Evolutionary conservation across 2,888 invertebrate species (phyloP).

Genomic region (Hydropsyche betteni): DNA sequence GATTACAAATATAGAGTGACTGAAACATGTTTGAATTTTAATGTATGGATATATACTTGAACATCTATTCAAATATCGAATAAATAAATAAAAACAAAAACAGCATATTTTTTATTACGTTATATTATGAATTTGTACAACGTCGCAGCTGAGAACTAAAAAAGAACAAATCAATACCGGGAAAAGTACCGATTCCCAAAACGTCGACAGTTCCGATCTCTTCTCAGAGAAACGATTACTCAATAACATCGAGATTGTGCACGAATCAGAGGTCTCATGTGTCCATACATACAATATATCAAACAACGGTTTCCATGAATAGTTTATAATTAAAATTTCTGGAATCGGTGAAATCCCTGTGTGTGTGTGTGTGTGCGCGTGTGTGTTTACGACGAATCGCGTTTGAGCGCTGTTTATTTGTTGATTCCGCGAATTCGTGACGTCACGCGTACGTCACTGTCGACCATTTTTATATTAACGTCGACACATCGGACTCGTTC

Average conservation of each 20-base stretch:
- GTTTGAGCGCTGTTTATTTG: constrained; percentile 24
- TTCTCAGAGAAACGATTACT: too few species aligned
- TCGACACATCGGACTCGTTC: background rate
- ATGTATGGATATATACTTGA: constrained; percentile 26
- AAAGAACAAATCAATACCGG: too few species aligned
- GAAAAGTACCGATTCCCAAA: too few species aligned
- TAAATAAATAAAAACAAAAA: constrained; percentile 1
- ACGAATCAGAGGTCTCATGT: too few species aligned
- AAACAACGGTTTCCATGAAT: constrained; percentile 5
- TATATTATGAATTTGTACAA: too few species aligned
- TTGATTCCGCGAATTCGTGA: constrained; percentile 32
- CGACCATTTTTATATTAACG: constrained; percentile 3
- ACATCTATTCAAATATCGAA: constrained; percentile 8
- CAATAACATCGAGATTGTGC: too few species aligned
- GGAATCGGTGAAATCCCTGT: constrained; percentile 19
- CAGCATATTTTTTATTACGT: too few species aligned
- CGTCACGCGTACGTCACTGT: constrained; percentile 35
- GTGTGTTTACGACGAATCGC: constrained; percentile 19
- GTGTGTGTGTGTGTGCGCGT: constrained; percentile 17
- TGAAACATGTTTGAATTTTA: constrained; percentile 20
- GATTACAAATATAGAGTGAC: background rate
- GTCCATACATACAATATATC: too few species aligned
- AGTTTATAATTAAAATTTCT: constrained; percentile 24
- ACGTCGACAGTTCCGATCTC: too few species aligned
- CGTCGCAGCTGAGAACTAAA: too few species aligned